These are phyloP conservation scores for Caenorhabditis briggsae DNA, from an alignment of 1,140 invertebrate genomes.

Conservation along the genomic window DNA sequence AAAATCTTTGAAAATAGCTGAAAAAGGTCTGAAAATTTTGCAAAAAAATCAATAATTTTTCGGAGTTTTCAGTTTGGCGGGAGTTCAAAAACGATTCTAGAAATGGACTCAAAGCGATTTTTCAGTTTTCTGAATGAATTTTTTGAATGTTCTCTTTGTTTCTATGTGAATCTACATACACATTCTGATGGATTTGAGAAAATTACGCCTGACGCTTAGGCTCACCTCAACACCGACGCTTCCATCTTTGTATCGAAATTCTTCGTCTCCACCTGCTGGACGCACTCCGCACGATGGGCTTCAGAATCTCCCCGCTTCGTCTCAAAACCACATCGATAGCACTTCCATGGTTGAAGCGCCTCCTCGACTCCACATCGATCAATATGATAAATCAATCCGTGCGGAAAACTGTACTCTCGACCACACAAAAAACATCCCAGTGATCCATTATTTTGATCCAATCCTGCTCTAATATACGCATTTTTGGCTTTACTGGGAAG, in stretches of 20 bases:
- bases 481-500: neutral
- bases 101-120: no score
- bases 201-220: no score
- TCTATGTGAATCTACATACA: no score
- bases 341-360: conserved; percentile 45
- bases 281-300: neutral
- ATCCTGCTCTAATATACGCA: neutral
- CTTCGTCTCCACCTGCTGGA: neutral
- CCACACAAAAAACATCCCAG: neutral
- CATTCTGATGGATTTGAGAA: no score
- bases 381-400: conserved; percentile 31
- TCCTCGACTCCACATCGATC: conserved; percentile 43
- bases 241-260: neutral
- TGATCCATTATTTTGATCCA: neutral
- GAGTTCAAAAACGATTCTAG: no score
- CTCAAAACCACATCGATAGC: conserved; percentile 47
- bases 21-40: no score
- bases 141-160: no score
- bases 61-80: no score
- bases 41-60: no score
- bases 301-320: neutral
- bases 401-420: neutral
- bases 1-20: no score
- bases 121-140: no score
- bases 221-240: neutral